Evolutionary conservation across 2,113 vertebrate species (phyloP), one percentile per base, ranked within the genome.

Genomic region (Cairina moschata): DNA sequence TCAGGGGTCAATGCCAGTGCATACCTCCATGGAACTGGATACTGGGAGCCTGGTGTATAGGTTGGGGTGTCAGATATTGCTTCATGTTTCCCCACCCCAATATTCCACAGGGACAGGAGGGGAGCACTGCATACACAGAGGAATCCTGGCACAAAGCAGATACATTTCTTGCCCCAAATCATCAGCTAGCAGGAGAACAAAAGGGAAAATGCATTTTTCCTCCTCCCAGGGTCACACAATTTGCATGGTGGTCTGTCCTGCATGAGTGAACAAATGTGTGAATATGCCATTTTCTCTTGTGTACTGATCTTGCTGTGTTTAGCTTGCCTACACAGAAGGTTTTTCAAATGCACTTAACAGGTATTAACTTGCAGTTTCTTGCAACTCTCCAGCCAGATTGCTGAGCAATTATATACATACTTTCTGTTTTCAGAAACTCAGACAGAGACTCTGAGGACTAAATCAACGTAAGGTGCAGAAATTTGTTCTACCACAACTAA

Each of bases 401-500:
- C 48, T 7, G 48, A 89, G 90, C 62, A 95, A 89, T 95, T 95
- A 91, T 31, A 72, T 1, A 31, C 42, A 69, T 32, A 58, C n/a
- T 86, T 94, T 71, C 69, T 59, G 52, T 83, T 94, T 93, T 84
- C 86, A 88, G 76, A 93, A 94, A 84, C 46, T 83, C 54, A 72
- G 1, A 68, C 2, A 8, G 36, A 50, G 22, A 78, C 50, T 92
- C 68, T 48, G 94, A 95, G 76, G 80, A 52, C 79, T 93, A 93
- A 94, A 91, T 86, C 76, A 91, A 94, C 34, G 38, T 81, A 54
- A 94, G 86, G 88, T 84, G 81, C 26, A 76, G 86, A 97, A 96
- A 81, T 96, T 90, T 86, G 31, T 82, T 91, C 56, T 83, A 90
- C 88, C 68, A 56, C 76, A 93, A 79, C 54, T 95, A 96, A 88